These are phyloP conservation scores for Amphiprion ocellaris DNA, from an alignment of 2,113 vertebrate genomes.

Conservation along the genomic window DNA sequence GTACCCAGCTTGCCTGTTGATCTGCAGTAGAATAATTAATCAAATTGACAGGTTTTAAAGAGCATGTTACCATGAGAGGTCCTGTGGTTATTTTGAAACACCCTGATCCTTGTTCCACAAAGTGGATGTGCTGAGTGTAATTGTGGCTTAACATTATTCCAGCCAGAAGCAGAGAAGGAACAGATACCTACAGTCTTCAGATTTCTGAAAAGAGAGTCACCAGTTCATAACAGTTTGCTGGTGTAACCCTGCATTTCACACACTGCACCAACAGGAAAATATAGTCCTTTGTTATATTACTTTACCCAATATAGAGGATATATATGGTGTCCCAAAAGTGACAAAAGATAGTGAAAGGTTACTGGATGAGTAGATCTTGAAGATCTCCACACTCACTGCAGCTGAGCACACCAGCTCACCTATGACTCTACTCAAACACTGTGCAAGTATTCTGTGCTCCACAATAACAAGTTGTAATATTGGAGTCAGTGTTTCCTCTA, in stretches of 20 bases:
- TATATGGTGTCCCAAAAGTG: neutral
- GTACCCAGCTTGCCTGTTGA: neutral
- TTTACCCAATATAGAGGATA: too few relatives aligned
- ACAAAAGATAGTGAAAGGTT: neutral
- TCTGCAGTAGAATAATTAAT: constrained; percentile 12
- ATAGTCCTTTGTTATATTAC: neutral
- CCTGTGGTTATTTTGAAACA: constrained; percentile 15
- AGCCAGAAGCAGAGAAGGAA: neutral
- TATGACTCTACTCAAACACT: too few relatives aligned
- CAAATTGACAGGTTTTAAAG: constrained; percentile 9
- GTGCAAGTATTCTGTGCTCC: neutral
- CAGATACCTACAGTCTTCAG: neutral
- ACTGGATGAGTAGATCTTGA: too few relatives aligned
- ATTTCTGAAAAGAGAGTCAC: neutral
- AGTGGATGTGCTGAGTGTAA: constrained; percentile 4
- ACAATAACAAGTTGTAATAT: too few relatives aligned
- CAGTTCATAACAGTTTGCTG: neutral
- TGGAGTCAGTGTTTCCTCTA: too few relatives aligned
- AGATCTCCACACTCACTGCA: too few relatives aligned
- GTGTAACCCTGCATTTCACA: neutral
- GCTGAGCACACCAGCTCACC: too few relatives aligned
- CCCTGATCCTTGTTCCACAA: neutral
- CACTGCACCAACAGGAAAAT: neutral
- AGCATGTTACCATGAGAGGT: constrained; percentile 20
- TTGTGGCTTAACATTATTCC: constrained; percentile 17